Base-by-base conservation (phyloP, 2,888 invertebrate species). In the Ephialtes manifestator region DNA sequence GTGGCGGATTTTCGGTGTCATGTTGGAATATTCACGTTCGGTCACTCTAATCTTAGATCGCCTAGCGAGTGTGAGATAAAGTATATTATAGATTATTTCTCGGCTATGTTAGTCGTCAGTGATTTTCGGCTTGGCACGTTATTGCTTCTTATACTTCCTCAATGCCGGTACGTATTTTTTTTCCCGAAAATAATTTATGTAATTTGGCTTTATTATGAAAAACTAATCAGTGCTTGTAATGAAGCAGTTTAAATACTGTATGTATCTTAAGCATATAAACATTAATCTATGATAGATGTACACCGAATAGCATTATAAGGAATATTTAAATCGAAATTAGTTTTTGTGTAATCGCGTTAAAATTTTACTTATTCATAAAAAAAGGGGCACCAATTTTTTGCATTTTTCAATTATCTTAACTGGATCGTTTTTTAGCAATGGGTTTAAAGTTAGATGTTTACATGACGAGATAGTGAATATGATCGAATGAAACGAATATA, bases 1-100 rank as follows among this genome's bases (percentile, higher is more conserved):
- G 5, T 15, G 28, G 58, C 4, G 4, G 28, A 58, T 58, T 58
- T 7, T 58, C 58, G 58, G 58, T 58, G 58, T 58, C 58, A 58
- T 5, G 15, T 58, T 58, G 13, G 28, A 58, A 58, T 58, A 58
- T 58, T 58, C 58, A 24, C 58, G 28, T 28, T 58, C 28, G 58
- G 58, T 58, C 58, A 58, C 58, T 58, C 58, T 58, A 58, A 58
- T 58, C 58, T 58, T 58, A 58, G 58, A 58, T 58, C 28, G 13
- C 58, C 28, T 28, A 28, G 58, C 28, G 24, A 28, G 58, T 28
- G 58, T 58, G 58, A 28, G 58, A 58, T 58, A 28, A 58, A 58
- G 58, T 58, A 28, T 58, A 58, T 58, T 58, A 58, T 58, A 58
- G 58, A 58, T 58, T 58, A 58, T 58, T 58, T 28, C n/a, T 28